These are phyloP conservation scores for Ischnus inquisitorius DNA, from an alignment of 2,888 invertebrate genomes.

Conservation along the genomic window DNA sequence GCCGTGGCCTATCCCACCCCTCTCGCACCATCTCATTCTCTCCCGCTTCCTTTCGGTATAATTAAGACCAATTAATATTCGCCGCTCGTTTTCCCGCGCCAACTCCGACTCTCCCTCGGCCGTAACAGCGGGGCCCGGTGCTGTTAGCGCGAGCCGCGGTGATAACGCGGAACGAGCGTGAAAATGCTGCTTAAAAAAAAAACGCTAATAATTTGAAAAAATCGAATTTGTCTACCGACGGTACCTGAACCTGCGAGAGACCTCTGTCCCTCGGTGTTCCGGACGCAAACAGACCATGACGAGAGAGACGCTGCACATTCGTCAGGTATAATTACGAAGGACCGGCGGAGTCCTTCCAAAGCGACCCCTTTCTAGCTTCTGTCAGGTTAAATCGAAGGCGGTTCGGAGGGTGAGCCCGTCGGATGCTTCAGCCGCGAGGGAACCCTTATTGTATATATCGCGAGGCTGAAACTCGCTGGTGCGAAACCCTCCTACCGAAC, in stretches of 20 bases:
- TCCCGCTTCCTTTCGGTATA: slow-evolving; percentile 73
- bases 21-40: slow-evolving; percentile 59
- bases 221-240: slow-evolving; percentile 41
- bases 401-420: slow-evolving; percentile 23
- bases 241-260: background rate
- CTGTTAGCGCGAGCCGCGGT: slow-evolving; percentile 26
- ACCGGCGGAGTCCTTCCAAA: slow-evolving; percentile 24
- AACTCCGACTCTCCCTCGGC: slow-evolving; percentile 49
- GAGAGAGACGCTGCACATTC: slow-evolving; percentile 56
- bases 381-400: slow-evolving; percentile 66
- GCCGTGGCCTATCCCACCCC: slow-evolving; percentile 1
- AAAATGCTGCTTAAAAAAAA: slow-evolving; percentile 68
- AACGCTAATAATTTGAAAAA: slow-evolving; percentile 70
- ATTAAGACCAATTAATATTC: slow-evolving; percentile 84
- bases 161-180: slow-evolving; percentile 55
- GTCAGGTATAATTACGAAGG: slow-evolving; percentile 75
- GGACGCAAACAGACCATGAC: slow-evolving; percentile 20
- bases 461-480: slow-evolving; percentile 45
- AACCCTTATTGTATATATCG: slow-evolving; percentile 61
- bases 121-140: slow-evolving; percentile 38
- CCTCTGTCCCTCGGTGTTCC: slow-evolving; percentile 31
- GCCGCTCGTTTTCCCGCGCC: slow-evolving; percentile 73
- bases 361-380: slow-evolving; percentile 51
- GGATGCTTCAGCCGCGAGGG: slow-evolving; percentile 50
- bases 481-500: slow-evolving; percentile 49